Base-by-base conservation (phyloP, 1,140 invertebrate genomes). In the Papilio aristodemus region DNA sequence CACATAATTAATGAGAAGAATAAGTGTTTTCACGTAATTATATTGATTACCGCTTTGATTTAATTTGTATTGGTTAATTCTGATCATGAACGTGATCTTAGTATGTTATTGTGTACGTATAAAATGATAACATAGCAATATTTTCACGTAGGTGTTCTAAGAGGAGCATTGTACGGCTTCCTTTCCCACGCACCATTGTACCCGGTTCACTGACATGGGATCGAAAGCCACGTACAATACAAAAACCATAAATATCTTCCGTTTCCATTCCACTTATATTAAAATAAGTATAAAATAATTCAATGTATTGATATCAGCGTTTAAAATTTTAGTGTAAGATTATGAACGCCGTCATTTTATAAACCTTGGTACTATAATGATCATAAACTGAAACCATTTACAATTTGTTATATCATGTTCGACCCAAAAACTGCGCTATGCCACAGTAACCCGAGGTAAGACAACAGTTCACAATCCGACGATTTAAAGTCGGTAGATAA, bases 161-260 rank as follows among this genome's bases (percentile, higher is more conserved):
- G 19, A 54, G 46, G 14, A 50, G 17, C 17, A 54, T 54, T 54
- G 46, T 25, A 14, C 1, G 46, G 19, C n/a, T 32, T 41, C 39
- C 10, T 62, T 77, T 82, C 79, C 76, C 80, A 80, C 75, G 74
- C 59, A 71, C 70, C 70, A 78, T 84, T 82, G 79, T 83, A 43
- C 73, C 43, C 57, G 71, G 81, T 84, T 84, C 72, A 76, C 41
- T 71, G 70, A 71, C 72, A 60, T 67, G 67, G 19, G 50, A 46
- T 22, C 43, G 43, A 58, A 59, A 68, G 10, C 36, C 13, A 36
- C 36, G 27, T 62, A 25, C 7, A 27, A 46, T 19, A 41, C 22
- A 41, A 62, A 59, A 11, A 38, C 13, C 41, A 54, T 54, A 17
- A 25, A 54, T 54, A 25, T 9, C 3, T 54, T 54, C 46, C 46